Conservation (phyloP, 2,797 vertebrate species). For the Telmatherina bonti region DNA sequence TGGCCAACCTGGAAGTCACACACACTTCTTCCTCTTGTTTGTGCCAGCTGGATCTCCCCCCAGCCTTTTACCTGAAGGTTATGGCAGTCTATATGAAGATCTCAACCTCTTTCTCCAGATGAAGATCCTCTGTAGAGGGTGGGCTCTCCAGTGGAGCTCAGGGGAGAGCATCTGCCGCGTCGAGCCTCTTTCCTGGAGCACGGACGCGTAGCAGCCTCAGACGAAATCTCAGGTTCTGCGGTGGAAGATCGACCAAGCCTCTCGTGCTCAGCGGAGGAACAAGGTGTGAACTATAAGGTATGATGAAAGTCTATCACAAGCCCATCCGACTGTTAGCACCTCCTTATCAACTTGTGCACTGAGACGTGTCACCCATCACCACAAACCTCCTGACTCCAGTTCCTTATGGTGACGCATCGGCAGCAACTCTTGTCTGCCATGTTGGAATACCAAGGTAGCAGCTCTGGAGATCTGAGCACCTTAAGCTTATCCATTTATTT, state of each 20-base stretch:
- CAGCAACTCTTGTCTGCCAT: constrained; percentile 20
- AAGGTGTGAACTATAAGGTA: constrained; percentile 28
- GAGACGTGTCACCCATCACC: constrained; percentile 15
- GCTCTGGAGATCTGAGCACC: not conserved
- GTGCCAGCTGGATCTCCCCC: constrained; percentile 21
- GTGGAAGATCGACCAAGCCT: constrained; percentile 25
- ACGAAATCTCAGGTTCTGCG: constrained; percentile 18
- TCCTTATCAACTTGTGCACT: constrained; percentile 1
- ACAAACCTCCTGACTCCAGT: constrained; percentile 3
- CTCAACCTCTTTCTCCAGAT: constrained; percentile 24
- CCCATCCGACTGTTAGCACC: not conserved
- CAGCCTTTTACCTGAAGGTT: constrained; percentile 9
- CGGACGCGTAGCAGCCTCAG: constrained; percentile 1
- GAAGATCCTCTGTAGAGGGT: constrained; percentile 1
- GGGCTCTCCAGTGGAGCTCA: constrained; percentile 11
- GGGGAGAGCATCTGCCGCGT: constrained; percentile 30
- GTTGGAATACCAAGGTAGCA: constrained; percentile 25
- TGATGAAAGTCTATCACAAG: not conserved
- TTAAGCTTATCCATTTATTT: not conserved
- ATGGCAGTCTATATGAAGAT: constrained; percentile 33
- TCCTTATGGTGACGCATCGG: constrained; percentile 22
- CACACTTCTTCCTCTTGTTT: constrained; percentile 13
- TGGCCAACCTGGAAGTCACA: not conserved
- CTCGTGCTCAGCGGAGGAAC: constrained; percentile 33
- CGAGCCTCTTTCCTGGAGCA: constrained; percentile 24